Evolutionary conservation across 2,113 vertebrate genomes (phyloP).

Genomic region (Eulemur macaco): DNA sequence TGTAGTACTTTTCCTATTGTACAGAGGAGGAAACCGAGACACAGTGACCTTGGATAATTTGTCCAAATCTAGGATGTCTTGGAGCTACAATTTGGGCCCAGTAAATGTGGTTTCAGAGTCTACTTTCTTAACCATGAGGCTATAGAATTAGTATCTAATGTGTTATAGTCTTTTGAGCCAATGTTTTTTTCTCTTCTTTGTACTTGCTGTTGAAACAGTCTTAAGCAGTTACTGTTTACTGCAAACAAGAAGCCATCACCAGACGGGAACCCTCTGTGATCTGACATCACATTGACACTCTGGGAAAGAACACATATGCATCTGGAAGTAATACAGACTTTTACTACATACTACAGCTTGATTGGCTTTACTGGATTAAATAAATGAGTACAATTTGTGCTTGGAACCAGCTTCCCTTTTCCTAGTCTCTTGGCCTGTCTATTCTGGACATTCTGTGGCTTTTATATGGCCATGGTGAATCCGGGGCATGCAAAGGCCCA

Average conservation of each 20-base stretch:
- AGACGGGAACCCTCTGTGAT: background rate
- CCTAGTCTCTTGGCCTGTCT: background rate
- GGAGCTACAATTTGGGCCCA: background rate
- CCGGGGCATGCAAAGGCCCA: background rate
- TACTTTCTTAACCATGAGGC: background rate
- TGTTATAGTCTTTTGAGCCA: background rate
- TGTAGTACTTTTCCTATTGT: background rate
- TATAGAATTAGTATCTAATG: conserved; percentile 3
- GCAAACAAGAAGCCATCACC: background rate
- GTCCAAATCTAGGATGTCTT: background rate
- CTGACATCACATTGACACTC: conserved; percentile 33
- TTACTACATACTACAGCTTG: background rate
- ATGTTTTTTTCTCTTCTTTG: background rate
- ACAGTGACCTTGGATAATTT: background rate
- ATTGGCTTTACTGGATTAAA: conserved; percentile 32
- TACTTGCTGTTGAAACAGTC: background rate
- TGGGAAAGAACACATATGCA: background rate
- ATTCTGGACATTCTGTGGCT: background rate
- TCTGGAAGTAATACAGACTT: conserved; percentile 38
- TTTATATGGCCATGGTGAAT: background rate
- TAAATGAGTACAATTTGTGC: conserved; percentile 45
- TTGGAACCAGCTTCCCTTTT: background rate
- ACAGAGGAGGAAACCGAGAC: background rate
- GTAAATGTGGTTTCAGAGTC: background rate
- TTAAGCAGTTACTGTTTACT: conserved; percentile 20